Evolutionary conservation across 1,140 invertebrate species (phyloP), one percentile per base, ranked within the genome.

Genomic region (Lasioglossum baleicum): DNA sequence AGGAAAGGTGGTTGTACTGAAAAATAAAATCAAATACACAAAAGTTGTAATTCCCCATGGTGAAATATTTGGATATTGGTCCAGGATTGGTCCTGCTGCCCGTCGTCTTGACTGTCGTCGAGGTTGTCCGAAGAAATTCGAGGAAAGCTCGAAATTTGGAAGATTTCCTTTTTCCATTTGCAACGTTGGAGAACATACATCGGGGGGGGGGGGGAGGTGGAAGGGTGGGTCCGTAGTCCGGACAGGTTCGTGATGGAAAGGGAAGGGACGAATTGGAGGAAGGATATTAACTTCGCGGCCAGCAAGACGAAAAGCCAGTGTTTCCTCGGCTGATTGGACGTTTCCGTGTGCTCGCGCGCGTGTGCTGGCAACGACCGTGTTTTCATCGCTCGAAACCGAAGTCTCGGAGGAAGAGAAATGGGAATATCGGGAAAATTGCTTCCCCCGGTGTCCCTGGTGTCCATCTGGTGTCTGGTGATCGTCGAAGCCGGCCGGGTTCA

Each of bases 391-490:
- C 48, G 26, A 53, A 73, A 51, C 76, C 20, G 76, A 22, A 35
- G 56, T 22, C 61, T 8, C 26, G 69, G 76, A 73, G 35, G 70
- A 73, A 79, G 70, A 79, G 70, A 79, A 79, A 79, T 79, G 76
- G 76, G 76, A 79, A 79, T 79, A 79, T 79, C 65, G 69, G 76
- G 76, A 65, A 79, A 79, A 79, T 79, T 79, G 61, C 76, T 79
- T 73, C 53, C 76, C 42, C 35, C 76, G 51, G 60, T 72, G 76
- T 79, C 69, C 70, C 69, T 79, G 76, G 76, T 79, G 76, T 79
- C 76, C 76, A 79, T 79, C 76, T 79, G 76, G 76, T 79, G 76
- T 73, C 76, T 79, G 76, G 35, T 79, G 76, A 79, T 79, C 76
- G 70, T 73, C 48, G 70, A 73, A 26, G n/a, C 76, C 51, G 51